These are phyloP conservation scores for Drosophila ercepeae DNA, from an alignment of 1,140 invertebrate species.

Conservation along the genomic window DNA sequence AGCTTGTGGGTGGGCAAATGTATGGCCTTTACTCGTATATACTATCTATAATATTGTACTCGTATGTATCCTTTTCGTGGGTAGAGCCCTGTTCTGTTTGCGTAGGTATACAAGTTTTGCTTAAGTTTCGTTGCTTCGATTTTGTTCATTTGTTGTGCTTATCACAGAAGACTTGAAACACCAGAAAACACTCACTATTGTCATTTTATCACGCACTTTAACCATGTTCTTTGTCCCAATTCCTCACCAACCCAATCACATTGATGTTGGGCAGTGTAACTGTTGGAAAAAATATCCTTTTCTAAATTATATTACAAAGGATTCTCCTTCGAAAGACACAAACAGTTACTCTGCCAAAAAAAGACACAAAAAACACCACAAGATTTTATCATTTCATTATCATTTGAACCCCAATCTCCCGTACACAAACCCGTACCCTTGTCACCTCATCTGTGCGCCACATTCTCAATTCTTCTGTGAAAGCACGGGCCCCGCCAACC, in stretches of 20 bases:
- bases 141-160: constrained; percentile 77
- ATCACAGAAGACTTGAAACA: constrained; percentile 84
- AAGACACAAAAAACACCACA: constrained; percentile 34
- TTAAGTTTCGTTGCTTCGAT: constrained; percentile 68
- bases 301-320: too few species aligned
- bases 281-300: too few species aligned
- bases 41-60: constrained; percentile 21
- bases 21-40: constrained; percentile 43
- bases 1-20: constrained; percentile 60
- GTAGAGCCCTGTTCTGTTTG: constrained; percentile 48
- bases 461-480: constrained; percentile 84
- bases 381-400: constrained; percentile 64
- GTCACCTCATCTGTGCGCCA: constrained; percentile 80
- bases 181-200: constrained; percentile 77
- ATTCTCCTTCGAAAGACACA: too few species aligned
- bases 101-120: constrained; percentile 78
- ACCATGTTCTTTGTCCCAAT: constrained; percentile 53
- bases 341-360: constrained; percentile 4
- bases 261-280: constrained; percentile 6
- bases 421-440: constrained; percentile 30
- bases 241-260: constrained; percentile 32
- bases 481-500: constrained; percentile 82
- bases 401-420: constrained; percentile 35
- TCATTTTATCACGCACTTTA: constrained; percentile 71
- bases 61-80: constrained; percentile 8